Conservation (phyloP, 30 jellyfish, hydroid and myxozoan genomes). For the Cassiopea xamachana region DNA sequence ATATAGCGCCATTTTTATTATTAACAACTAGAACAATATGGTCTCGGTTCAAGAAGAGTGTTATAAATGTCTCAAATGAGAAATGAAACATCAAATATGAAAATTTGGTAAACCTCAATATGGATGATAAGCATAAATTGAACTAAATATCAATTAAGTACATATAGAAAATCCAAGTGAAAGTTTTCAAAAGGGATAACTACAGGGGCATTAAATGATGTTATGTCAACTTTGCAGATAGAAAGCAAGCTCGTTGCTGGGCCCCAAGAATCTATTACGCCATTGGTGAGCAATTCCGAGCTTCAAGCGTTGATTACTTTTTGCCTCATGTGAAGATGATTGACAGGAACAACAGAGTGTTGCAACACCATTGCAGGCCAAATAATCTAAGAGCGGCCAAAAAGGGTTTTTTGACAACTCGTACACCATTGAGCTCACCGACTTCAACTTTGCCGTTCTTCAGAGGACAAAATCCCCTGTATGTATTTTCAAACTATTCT, state of each 20-base stretch:
- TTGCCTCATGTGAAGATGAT: constrained; percentile 48
- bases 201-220: no score
- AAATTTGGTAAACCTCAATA: no score
- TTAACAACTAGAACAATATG: no score
- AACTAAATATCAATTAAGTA: no score
- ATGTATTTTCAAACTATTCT: background rate
- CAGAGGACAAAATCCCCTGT: constrained; percentile 58
- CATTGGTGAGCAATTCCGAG: constrained; percentile 45
- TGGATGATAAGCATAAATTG: no score
- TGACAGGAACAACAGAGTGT: background rate
- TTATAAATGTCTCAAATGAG: no score
- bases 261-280: constrained; percentile 60
- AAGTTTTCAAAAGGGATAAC: no score
- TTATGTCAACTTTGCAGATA: background rate
- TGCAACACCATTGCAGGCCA: background rate
- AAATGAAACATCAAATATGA: no score
- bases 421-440: background rate
- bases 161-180: no score
- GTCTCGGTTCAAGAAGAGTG: no score
- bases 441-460: constrained; percentile 1
- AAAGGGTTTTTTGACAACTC: constrained; percentile 4
- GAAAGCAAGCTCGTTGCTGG: constrained; percentile 52
- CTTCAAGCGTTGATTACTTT: constrained; percentile 60
- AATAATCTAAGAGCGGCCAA: background rate
- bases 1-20: no score